A percentile compares a stretch with the other conserved stretches of the same genome.
Evolutionary conservation across 2,797 vertebrate genomes (phyloP).

Genomic region (Bucorvus abyssinicus): DNA sequence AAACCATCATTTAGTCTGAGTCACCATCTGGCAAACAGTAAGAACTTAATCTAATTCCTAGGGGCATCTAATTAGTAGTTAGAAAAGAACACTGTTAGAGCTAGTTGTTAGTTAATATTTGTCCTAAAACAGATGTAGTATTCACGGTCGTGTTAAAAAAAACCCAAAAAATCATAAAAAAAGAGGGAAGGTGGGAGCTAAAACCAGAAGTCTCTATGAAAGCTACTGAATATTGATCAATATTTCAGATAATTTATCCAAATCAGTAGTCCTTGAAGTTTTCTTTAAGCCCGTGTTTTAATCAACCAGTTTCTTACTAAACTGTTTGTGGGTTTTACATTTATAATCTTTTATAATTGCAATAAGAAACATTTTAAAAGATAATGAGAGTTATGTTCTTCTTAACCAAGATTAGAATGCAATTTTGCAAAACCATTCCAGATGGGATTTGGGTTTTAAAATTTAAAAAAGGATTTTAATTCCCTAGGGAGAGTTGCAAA

Average conservation of each 20-base stretch:
- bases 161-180: neutral
- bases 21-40: neutral
- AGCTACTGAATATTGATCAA: neutral
- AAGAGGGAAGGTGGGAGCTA: neutral
- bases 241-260: neutral
- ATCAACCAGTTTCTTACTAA: neutral
- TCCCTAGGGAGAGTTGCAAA: neutral
- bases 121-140: neutral
- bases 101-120: neutral
- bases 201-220: neutral
- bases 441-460: neutral
- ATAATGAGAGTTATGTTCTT: neutral
- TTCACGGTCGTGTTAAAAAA: too few relatives aligned
- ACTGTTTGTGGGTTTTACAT: neutral
- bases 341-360: neutral
- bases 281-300: neutral
- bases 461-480: neutral
- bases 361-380: neutral
- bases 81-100: neutral
- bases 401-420: neutral
- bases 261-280: neutral
- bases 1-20: neutral
- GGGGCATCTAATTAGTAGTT: neutral
- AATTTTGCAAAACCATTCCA: neutral
- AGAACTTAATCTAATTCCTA: neutral